Base-by-base conservation (phyloP, 1,140 invertebrate genomes). In the Caenorhabditis brenneri region DNA sequence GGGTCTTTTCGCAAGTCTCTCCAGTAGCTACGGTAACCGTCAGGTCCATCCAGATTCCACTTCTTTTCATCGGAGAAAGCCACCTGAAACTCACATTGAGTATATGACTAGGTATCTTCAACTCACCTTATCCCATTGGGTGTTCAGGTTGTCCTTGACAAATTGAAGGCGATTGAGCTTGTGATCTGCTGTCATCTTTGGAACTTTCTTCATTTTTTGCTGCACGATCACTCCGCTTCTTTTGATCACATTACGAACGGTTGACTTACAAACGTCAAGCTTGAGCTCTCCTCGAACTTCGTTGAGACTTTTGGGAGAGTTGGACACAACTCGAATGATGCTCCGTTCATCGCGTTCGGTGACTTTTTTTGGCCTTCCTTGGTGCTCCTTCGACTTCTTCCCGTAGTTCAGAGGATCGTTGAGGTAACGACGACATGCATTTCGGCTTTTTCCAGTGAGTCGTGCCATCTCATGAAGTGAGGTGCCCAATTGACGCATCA, bases 31-130 rank as follows among this genome's bases (percentile, higher is more conserved):
- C n/a, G 22, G 24, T 36, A 87, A 10, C 88, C 87, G 55, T 88
- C 88, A 1, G 88, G 88, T 29, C 85, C 88, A 51, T 88, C 88
- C 2, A 89, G 46, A 80, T 90, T 88, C 36, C 87, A 88, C 87
- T 89, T 88, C 48, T 88, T 89, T 58, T 88, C 88, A 33, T 88
- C 88, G 19, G 55, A 65, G 22, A 69, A 86, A n/a, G 87, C 27
- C 2, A 87, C 86, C 85, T 86, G 51, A 85, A 46, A 46, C n/a
- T n/a, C n/a, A 46, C 7, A 46, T 46, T 46, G 42, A 46, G 42
- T 46, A 46, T 9, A 46, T 46, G 7, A 46, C 42, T 80, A 81
- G 33, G n/a, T n/a, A n/a, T n/a, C n/a, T 65, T 79, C 7, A 29
- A 81, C 27, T 81, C 9, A 80, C 80, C 80, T 7, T 81, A 7